Evolutionary conservation across 2,113 vertebrate genomes (phyloP), one percentile per base, ranked within the genome.

Genomic region (Anthoscopus minutus): DNA sequence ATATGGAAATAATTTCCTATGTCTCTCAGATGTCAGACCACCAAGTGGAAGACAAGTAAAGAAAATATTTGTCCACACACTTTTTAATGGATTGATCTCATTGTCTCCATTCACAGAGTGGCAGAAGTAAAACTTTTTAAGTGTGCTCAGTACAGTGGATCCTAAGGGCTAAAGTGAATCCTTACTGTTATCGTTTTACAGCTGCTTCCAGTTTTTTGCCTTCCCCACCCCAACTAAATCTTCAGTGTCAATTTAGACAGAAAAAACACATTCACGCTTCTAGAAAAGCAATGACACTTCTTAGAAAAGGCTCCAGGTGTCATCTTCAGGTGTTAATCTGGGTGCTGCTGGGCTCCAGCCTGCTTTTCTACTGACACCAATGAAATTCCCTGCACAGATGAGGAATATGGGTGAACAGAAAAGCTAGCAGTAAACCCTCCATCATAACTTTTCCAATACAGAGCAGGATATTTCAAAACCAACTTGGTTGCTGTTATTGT

Each of bases 121-220:
- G 81, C 48, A 96, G 70, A 96, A 96, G 93, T 81, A 92, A 96
- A 97, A 84, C 18, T 44, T 79, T 88, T 64, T 61, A 65, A 93
- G 25, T 40, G 74, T 11, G 25, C 13, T 72, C 1, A 3, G 50
- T 40, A 40, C 86, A 85, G 57, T 44, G 78, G 44, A 88, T 74
- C 24, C 19, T 61, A 69, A 60, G 19, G 56, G 25, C 31, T 15
- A 18, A 51, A 44, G 37, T 44, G 37, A 21, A 76, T 66, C 44
- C 73, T 87, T 72, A 53, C 21, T 79, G 31, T 67, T 85, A 69
- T 30, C 9, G 11, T 74, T 91, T 91, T 84, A 65, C 21, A 57
- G 11, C 11, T 84, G 31, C 28, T 82, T 72, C 33, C 30, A 61
- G 19, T 10, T 28, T 71, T 22, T 67, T 84, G 15, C 33, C 14